Evolutionary conservation across 2,797 vertebrate species (phyloP).

Genomic region (Avahi laniger): DNA sequence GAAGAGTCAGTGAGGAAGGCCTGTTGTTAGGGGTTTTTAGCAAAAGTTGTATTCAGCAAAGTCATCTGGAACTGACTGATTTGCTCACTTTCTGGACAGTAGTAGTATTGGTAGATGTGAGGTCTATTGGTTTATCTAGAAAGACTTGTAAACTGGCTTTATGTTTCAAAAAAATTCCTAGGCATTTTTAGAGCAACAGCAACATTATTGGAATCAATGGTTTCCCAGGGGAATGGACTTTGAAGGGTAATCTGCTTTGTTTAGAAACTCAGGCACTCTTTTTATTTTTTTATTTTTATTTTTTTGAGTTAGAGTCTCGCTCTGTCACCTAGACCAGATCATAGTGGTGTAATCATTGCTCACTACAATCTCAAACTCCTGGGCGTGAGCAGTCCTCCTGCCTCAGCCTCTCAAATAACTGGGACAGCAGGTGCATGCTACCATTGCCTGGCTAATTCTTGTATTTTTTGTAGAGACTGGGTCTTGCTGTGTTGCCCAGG

Average conservation of each 20-base stretch:
- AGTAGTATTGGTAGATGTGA: not conserved
- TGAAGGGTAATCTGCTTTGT: not conserved
- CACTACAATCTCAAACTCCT: not conserved
- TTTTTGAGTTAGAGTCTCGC: too few relatives aligned
- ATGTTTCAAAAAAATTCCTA: not conserved
- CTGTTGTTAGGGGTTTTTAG: not conserved
- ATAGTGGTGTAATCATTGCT: not conserved
- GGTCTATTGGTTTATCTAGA: not conserved
- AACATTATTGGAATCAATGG: not conserved
- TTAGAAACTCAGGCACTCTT: not conserved
- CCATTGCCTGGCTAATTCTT: not conserved
- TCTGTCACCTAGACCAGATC: not conserved
- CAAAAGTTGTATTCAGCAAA: conserved; percentile 20
- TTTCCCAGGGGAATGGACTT: conserved; percentile 8
- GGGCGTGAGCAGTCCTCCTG: not conserved
- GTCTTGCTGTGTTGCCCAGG: not conserved
- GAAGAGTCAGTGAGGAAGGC: not conserved
- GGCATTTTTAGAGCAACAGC: conserved; percentile 1
- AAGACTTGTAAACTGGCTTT: conserved; percentile 29
- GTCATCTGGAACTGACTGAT: not conserved
- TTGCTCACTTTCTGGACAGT: not conserved
- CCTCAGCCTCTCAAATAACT: not conserved
- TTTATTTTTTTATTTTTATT: not conserved
- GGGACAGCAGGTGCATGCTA: not conserved
- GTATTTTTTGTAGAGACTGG: not conserved